Conservation (phyloP, 2,888 invertebrate species). For the Stegophylla sp. region DNA sequence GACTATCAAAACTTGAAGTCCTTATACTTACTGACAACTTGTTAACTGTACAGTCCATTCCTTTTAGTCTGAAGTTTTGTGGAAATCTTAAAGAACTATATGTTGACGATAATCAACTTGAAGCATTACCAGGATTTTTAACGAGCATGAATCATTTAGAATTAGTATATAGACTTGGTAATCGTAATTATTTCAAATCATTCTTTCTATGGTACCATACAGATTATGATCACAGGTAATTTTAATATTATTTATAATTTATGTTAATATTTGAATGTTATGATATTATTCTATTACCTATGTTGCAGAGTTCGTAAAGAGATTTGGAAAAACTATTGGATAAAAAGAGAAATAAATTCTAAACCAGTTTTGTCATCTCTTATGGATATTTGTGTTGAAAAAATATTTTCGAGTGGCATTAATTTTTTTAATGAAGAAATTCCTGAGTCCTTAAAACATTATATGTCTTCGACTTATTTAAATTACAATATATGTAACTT, state of each 20-base stretch:
- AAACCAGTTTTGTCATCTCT: conserved; percentile 1
- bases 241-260: neutral
- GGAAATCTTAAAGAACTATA: conserved; percentile 64
- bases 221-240: conserved; percentile 65
- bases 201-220: conserved; percentile 68
- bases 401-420: conserved; percentile 47
- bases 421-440: conserved; percentile 52
- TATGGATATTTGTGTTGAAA: conserved; percentile 11
- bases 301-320: conserved; percentile 36
- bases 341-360: neutral
- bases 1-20: conserved; percentile 65
- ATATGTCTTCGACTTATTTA: conserved; percentile 65
- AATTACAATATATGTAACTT: conserved; percentile 65
- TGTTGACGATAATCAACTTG: conserved; percentile 66
- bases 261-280: neutral
- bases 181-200: conserved; percentile 67
- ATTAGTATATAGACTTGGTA: conserved; percentile 67
- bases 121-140: conserved; percentile 67
- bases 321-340: conserved; percentile 52
- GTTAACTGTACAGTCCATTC: conserved; percentile 66
- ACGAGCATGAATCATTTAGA: conserved; percentile 65
- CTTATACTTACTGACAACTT: conserved; percentile 66
- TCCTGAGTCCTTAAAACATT: conserved; percentile 65
- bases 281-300: neutral
- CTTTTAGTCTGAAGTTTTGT: conserved; percentile 66